These are phyloP conservation scores for Gadopsis bispinosus DNA, from an alignment of 2,797 vertebrate genomes.

Conservation along the genomic window DNA sequence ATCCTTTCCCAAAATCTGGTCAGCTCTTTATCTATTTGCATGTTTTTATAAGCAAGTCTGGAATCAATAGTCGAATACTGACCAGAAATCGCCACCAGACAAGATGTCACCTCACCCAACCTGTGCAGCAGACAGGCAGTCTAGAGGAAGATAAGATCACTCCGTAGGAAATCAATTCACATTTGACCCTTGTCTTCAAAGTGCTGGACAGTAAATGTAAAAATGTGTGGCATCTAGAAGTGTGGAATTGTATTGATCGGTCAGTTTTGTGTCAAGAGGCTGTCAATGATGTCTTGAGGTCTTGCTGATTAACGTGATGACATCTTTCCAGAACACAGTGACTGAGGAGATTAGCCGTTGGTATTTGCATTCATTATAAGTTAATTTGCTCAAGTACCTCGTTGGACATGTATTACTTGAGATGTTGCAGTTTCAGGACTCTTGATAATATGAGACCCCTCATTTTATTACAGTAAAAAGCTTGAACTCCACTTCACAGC, in stretches of 20 bases:
- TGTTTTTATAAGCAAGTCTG: background rate
- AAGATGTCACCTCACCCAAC: background rate
- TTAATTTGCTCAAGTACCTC: background rate
- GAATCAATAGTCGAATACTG: conserved; percentile 34
- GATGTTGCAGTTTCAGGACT: background rate
- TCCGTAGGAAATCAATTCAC: conserved; percentile 31
- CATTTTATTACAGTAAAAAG: conserved; percentile 52
- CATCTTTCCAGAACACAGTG: background rate
- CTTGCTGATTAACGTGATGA: conserved; percentile 5
- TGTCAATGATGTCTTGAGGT: conserved; percentile 11
- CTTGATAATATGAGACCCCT: conserved; percentile 5
- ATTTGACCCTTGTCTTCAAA: conserved; percentile 44
- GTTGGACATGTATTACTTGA: background rate
- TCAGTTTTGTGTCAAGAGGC: conserved; percentile 7
- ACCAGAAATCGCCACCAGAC: conserved; percentile 45
- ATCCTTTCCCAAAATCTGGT: background rate
- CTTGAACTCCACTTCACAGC: conserved; percentile 46
- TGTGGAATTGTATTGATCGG: conserved; percentile 23
- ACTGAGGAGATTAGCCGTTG: background rate
- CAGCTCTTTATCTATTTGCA: background rate
- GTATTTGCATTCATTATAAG: background rate
- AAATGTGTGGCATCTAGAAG: background rate
- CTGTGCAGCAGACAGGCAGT: conserved; percentile 23
- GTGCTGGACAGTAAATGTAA: background rate
- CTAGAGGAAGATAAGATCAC: conserved; percentile 22